These are phyloP conservation scores for Drosophila fungiperda DNA, from an alignment of 2,888 invertebrate species.

Conservation along the genomic window DNA sequence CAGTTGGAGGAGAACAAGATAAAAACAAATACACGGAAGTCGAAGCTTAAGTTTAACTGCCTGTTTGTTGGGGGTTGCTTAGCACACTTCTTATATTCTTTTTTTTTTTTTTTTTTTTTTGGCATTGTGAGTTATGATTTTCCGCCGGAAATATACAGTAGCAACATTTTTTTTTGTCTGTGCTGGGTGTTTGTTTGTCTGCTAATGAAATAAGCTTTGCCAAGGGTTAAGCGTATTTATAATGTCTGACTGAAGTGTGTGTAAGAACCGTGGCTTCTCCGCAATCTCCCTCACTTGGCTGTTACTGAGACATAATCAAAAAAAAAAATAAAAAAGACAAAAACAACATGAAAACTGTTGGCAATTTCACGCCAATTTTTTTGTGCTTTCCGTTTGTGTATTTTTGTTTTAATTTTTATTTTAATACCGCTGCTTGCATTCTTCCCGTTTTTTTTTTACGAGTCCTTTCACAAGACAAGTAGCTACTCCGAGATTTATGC, in stretches of 20 bases:
- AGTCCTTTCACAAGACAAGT: slow-evolving; percentile 57
- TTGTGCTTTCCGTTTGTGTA: slow-evolving; percentile 32
- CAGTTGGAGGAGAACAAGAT: slow-evolving; percentile 48
- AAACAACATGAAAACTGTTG: slow-evolving; percentile 68
- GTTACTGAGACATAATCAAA: slow-evolving; percentile 21
- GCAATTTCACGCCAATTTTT: slow-evolving; percentile 85
- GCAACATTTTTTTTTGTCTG: slow-evolving; percentile 49
- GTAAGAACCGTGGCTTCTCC: background rate
- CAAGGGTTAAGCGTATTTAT: slow-evolving; percentile 82
- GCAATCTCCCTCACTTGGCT: slow-evolving; percentile 15
- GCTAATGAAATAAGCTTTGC: slow-evolving; percentile 81
- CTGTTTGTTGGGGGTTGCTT: slow-evolving; percentile 46
- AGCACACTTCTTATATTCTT: slow-evolving; percentile 11
- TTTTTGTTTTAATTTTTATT: slow-evolving; percentile 74
- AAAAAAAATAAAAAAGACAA: slow-evolving; percentile 5
- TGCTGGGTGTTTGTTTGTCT: slow-evolving; percentile 61
- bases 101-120: slow-evolving; percentile 33
- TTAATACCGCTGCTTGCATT: slow-evolving; percentile 67
- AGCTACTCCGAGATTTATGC: slow-evolving; percentile 80
- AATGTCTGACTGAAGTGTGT: slow-evolving; percentile 58
- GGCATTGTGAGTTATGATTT: slow-evolving; percentile 82
- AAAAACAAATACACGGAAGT: slow-evolving; percentile 51
- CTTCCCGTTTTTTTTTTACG: slow-evolving; percentile 1
- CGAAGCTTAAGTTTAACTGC: slow-evolving; percentile 49
- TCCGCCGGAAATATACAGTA: slow-evolving; percentile 82